Conservation (phyloP, 2,113 vertebrate species). For the Carlito syrichta region DNA sequence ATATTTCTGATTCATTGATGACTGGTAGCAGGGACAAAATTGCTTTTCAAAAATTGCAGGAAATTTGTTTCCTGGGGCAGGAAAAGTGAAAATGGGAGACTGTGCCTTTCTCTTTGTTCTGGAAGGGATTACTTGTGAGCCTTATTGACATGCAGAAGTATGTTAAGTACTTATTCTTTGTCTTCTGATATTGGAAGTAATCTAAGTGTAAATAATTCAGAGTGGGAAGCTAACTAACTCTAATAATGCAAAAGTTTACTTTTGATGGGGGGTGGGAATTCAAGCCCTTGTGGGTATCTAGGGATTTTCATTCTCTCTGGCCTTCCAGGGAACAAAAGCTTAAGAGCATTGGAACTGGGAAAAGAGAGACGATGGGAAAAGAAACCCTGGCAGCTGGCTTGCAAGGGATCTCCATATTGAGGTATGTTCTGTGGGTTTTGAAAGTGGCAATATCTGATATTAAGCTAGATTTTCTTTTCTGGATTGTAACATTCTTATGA, state of each 20-base stretch:
- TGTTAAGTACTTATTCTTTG: conserved; percentile 39
- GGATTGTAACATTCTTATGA: background rate
- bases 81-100: background rate
- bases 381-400: background rate
- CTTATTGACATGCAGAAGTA: conserved; percentile 36
- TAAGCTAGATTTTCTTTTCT: background rate
- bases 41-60: background rate
- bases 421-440: background rate
- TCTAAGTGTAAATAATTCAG: conserved; percentile 51
- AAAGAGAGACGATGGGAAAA: background rate
- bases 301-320: background rate
- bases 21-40: conserved; percentile 9
- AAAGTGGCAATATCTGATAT: background rate
- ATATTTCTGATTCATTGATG: conserved; percentile 36
- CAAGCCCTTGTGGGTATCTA: background rate
- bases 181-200: conserved; percentile 16
- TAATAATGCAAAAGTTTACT: conserved; percentile 10
- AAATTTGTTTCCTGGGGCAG: conserved; percentile 1
- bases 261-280: background rate
- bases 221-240: background rate
- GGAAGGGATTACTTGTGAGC: conserved; percentile 8
- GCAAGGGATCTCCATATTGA: background rate
- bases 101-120: conserved; percentile 37
- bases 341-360: background rate
- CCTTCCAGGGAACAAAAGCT: background rate